Evolutionary conservation across 2,888 invertebrate genomes (phyloP), one percentile per base, ranked within the genome.

Genomic region (Aleiodes leptofemur): DNA sequence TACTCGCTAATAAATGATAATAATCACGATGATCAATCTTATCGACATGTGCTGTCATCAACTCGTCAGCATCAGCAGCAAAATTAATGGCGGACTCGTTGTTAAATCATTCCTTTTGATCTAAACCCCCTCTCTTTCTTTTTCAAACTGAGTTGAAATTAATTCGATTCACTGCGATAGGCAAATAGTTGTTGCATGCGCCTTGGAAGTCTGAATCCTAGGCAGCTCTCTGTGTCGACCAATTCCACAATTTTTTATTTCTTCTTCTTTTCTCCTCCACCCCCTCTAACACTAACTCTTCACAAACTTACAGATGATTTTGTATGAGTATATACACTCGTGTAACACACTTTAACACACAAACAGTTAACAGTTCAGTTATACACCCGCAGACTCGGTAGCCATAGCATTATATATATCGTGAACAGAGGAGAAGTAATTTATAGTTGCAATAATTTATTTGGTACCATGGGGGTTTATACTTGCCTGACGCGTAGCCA

Each of bases 371-470:
- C 72, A 73, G 79, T 76, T 77, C 77, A 79, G 59, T 61, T 34
- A 74, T 74, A 75, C 79, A 81, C 83, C 85, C 83, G 83, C 82
- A 82, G 84, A 84, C 85, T 78, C 88, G 83, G 88, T 88, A 88
- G 88, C 88, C 88, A 78, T 75, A 81, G 87, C 86, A 88, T 89
- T 89, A 89, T 89, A 89, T 89, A 87, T 87, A 79, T 76, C 77
- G 87, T 86, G 88, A 86, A 87, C 88, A 86, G 86, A 88, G 66
- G 86, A 89, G 88, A 89, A 88, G 89, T 89, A 89, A 89, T 89
- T 89, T 89, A 89, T 89, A 89, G 89, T 89, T 89, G 88, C 89
- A 89, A 89, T 89, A 89, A 89, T 89, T 89, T 89, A 89, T 89
- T 89, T 88, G 89, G 86, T 89, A 89, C 88, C 88, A 88, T 88